These are phyloP conservation scores for Bos taurus DNA, from an alignment of 2,113 vertebrate species.

Conservation along the genomic window ARS-UCD2.0 NC_037356.1:4124501-4125000, in stretches of 20 bases:
- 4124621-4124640: not conserved
- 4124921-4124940: not conserved
- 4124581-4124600: not conserved
- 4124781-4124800: slow-evolving; percentile 40
- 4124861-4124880: not conserved
- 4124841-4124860: not conserved
- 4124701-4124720: not conserved
- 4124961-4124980: not conserved
- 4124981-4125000: not conserved
- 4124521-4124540: not conserved
- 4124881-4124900: not conserved
- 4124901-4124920: slow-evolving; percentile 21
- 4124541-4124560: not conserved
- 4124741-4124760: not conserved
- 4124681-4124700: not conserved
- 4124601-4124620: not conserved
- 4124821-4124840: not conserved
- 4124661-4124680: not conserved
- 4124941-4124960: not conserved
- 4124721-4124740: not conserved
- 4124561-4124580: not conserved
- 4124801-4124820: not conserved
- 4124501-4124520: not conserved
- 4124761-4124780: not conserved
- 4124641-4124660: not conserved